Evolutionary conservation across 2,888 invertebrate species (phyloP).

Genomic region (Mythimna pallens): DNA sequence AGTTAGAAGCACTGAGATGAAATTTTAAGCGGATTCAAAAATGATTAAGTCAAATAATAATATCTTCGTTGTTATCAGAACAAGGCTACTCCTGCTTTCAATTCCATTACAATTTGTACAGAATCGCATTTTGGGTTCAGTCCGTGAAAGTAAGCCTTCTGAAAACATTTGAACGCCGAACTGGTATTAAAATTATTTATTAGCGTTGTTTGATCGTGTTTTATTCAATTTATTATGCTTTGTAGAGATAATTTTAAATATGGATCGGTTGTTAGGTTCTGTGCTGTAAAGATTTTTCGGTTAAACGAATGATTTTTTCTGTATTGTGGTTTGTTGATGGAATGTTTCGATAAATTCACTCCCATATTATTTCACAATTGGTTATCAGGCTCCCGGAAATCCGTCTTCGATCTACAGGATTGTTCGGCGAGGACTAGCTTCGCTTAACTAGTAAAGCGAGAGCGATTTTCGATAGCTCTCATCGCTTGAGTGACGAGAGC

Average conservation of each 20-base stretch:
- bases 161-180: constrained; percentile 37
- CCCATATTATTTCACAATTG: background rate
- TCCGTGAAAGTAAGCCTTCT: constrained; percentile 26
- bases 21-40: constrained; percentile 16
- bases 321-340: background rate
- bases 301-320: background rate
- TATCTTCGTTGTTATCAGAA: constrained; percentile 29
- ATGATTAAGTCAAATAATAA: constrained; percentile 27
- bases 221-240: constrained; percentile 19
- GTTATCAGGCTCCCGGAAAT: too few species aligned
- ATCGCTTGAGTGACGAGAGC: too few species aligned
- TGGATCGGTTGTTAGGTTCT: background rate
- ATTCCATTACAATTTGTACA: constrained; percentile 29
- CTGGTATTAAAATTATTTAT: constrained; percentile 53
- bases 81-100: constrained; percentile 16
- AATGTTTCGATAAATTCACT: too few species aligned
- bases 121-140: constrained; percentile 24
- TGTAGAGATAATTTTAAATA: constrained; percentile 3
- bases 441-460: too few species aligned
- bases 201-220: constrained; percentile 31
- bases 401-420: too few species aligned
- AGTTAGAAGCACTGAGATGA: background rate
- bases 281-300: background rate
- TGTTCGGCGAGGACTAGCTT: too few species aligned
- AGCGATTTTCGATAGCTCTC: too few species aligned